A percentile compares a stretch with the other conserved stretches of the same genome.
These are phyloP conservation scores for Myanophis thanlyinensis DNA, from an alignment of 2,113 vertebrate species.

Conservation along the genomic window DNA sequence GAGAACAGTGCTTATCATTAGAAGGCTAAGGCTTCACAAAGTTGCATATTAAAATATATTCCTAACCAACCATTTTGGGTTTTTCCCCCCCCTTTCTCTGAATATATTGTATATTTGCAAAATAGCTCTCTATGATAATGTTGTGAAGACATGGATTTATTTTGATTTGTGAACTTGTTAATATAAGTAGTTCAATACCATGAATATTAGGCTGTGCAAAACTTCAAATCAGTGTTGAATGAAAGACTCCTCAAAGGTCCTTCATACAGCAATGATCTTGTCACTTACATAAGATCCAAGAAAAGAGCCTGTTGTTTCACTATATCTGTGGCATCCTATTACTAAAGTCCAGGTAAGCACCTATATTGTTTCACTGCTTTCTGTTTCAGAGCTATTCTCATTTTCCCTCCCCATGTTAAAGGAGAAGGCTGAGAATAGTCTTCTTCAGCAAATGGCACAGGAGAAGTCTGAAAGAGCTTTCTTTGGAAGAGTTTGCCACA, in stretches of 20 bases:
- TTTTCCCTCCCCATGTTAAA: not conserved
- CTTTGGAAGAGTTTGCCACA: not conserved
- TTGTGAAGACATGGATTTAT: slow-evolving; percentile 22
- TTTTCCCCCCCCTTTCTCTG: slow-evolving; percentile 33
- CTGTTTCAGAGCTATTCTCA: not conserved
- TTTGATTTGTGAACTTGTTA: not conserved
- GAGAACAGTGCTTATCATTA: not conserved
- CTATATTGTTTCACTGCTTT: not conserved
- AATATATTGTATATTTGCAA: slow-evolving; percentile 18
- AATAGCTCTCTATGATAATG: not conserved
- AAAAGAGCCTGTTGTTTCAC: not conserved
- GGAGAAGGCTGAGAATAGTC: not conserved
- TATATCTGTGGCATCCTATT: not conserved
- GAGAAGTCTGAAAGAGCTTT: not conserved
- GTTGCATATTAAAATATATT: slow-evolving; percentile 14
- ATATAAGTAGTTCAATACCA: not conserved
- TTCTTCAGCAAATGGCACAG: not conserved
- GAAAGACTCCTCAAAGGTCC: not conserved
- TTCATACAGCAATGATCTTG: not conserved
- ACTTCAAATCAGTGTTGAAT: not conserved
- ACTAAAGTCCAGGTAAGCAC: not conserved
- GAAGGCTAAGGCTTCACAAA: not conserved
- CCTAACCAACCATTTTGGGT: not conserved
- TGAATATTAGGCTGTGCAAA: not conserved
- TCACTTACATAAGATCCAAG: not conserved